phyloP scores from a whole-genome alignment of 1,140 invertebrate species.

The Drosophila bipectinata region DNA sequence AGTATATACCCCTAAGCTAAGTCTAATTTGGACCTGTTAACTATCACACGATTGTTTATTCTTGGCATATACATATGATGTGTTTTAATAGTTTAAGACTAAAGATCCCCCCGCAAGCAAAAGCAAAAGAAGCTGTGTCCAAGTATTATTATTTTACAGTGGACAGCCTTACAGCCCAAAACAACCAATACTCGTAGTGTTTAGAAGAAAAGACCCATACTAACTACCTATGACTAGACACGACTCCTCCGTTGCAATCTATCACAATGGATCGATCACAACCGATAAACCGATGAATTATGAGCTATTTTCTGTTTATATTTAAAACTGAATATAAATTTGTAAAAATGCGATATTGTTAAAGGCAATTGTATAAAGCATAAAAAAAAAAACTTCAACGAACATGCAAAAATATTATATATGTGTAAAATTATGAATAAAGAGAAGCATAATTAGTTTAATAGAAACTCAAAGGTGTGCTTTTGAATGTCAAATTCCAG shows the following conservation, averaged over 20 bases:
- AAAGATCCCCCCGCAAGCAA: constrained; percentile 15
- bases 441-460: constrained; percentile 71
- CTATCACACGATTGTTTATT: constrained; percentile 8
- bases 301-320: constrained; percentile 57
- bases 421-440: constrained; percentile 56
- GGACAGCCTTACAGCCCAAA: constrained; percentile 18
- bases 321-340: constrained; percentile 59
- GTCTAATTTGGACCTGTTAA: constrained; percentile 31
- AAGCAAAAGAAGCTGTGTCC: constrained; percentile 53
- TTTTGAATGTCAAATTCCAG: constrained; percentile 19
- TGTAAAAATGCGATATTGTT: constrained; percentile 51
- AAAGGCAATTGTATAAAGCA: constrained; percentile 52
- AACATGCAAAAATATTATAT: constrained; percentile 48
- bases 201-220: constrained; percentile 37
- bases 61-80: constrained; percentile 28
- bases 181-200: constrained; percentile 70
- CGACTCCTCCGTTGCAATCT: not conserved
- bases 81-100: constrained; percentile 36
- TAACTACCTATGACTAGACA: not conserved
- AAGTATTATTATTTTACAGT: constrained; percentile 67
- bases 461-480: constrained; percentile 38
- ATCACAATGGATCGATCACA: constrained; percentile 8
- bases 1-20: constrained; percentile 54
- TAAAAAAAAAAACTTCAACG: constrained; percentile 38
- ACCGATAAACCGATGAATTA: constrained; percentile 18